Evolutionary conservation across 2,113 vertebrate genomes (phyloP), one percentile per base, ranked within the genome.

Genomic region (Globicephala melas): DNA sequence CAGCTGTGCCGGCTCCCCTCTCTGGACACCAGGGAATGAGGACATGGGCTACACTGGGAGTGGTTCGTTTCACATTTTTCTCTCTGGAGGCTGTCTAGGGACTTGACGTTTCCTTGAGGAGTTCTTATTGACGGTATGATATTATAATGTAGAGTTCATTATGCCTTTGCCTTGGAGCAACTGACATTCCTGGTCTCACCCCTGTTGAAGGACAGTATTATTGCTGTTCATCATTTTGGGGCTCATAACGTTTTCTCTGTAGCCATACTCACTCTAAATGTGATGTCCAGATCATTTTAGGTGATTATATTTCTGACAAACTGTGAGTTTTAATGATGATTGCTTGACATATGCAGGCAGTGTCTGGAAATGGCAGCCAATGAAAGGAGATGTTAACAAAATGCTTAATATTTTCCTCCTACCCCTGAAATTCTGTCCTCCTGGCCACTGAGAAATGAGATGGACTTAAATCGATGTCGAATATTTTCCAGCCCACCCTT

Each of bases 221-320:
- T 89, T 98, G 91, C 89, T 94, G 92, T 97, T 97, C 15, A 92
- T 97, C 95, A 95, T 97, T 96, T 86, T 71, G 86, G 98, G 98
- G 96, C 94, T 98, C 96, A 80, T 87, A 95, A 89, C 94, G 88
- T 95, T 97, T 92, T 82, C 74, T 83, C 70, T 31, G 41, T 26
- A 95, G 88, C 94, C 90, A 88, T 67, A 89, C 96, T 98, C 93
- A 93, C 96, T 97, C 94, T 89, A 92, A 96, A 95, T 97, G 97
- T 53, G 95, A 96, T 5, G 58, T 65, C 98, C 97, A 97, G 95
- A 97, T 96, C 96, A 95, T 81, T 88, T 94, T 62, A 36, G 67
- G n/a, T 60, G 79, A 85, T 94, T 92, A 17, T 73, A 73, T 92
- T 83, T 81, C 82, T 77, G 83, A 82, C 5, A 11, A 23, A 58